Evolutionary conservation across 2,113 vertebrate species (phyloP).

Genomic region (Scortum barcoo): DNA sequence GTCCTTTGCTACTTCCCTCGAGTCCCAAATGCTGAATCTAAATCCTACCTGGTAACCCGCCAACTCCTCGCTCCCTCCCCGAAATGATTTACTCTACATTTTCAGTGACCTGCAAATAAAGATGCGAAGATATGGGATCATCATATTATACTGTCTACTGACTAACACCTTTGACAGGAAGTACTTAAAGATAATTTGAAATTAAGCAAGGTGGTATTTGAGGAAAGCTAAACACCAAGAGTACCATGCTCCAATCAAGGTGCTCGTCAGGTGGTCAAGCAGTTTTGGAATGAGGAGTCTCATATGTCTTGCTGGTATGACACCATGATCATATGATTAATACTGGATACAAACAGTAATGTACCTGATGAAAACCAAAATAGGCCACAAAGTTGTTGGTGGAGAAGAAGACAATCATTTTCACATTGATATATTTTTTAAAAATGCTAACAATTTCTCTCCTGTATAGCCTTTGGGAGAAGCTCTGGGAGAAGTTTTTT

Average conservation of each 20-base stretch:
- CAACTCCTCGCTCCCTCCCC: background rate
- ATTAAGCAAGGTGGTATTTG: background rate
- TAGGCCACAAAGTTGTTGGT: no score
- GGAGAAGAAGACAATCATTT: no score
- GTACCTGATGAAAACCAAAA: no score
- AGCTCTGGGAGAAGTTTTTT: background rate
- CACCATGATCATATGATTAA: no score
- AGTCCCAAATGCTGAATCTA: background rate
- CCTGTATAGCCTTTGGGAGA: background rate
- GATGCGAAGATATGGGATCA: background rate
- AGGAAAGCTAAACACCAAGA: background rate
- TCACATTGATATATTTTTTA: no score
- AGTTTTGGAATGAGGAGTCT: background rate
- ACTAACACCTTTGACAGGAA: background rate
- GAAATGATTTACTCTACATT: background rate
- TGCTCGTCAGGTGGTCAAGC: background rate
- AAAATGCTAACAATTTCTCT: no score
- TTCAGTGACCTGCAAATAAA: background rate
- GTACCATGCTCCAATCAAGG: background rate
- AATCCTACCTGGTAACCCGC: background rate
- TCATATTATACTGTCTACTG: background rate
- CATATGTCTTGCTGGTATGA: no score
- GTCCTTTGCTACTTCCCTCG: background rate
- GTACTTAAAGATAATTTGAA: background rate
- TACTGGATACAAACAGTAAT: no score